Evolutionary conservation across 2,797 vertebrate species (phyloP).

Genomic region (Sebastes glaucus): DNA sequence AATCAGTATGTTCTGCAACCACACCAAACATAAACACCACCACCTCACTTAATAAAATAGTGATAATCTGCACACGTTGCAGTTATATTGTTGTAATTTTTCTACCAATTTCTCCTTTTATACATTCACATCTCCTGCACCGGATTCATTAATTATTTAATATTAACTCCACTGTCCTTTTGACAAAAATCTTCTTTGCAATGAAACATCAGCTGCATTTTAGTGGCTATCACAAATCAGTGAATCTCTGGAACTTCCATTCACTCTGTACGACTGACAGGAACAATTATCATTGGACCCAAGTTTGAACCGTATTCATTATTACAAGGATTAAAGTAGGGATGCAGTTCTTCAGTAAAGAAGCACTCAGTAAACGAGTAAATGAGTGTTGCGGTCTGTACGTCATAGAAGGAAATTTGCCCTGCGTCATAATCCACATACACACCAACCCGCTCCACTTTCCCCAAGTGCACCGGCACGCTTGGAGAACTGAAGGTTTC

Average conservation of each 20-base stretch:
- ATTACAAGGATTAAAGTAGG: conserved; percentile 68
- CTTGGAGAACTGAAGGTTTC: conserved; percentile 31
- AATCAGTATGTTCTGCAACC: not conserved
- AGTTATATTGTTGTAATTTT: not conserved
- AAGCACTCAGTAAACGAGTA: conserved; percentile 39
- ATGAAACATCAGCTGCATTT: not conserved
- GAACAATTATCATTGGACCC: conserved; percentile 54
- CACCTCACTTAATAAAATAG: not conserved
- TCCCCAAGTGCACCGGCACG: conserved; percentile 1
- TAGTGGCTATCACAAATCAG: too few relatives aligned
- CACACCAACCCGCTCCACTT: conserved; percentile 56
- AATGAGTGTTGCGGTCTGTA: conserved; percentile 3
- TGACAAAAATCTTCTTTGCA: not conserved
- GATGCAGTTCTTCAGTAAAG: conserved; percentile 55
- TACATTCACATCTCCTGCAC: not conserved
- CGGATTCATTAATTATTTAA: not conserved
- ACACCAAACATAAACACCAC: not conserved
- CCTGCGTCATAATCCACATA: conserved; percentile 48
- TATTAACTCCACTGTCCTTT: not conserved
- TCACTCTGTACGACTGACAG: not conserved
- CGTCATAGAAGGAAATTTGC: conserved; percentile 57
- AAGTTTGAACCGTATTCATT: conserved; percentile 62
- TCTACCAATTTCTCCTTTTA: not conserved
- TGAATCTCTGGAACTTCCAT: not conserved
- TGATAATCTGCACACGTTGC: not conserved